A percentile compares a stretch with the other conserved stretches of the same genome.
Conservation (phyloP, 2,888 invertebrate species). For the Atethmia centrago region DNA sequence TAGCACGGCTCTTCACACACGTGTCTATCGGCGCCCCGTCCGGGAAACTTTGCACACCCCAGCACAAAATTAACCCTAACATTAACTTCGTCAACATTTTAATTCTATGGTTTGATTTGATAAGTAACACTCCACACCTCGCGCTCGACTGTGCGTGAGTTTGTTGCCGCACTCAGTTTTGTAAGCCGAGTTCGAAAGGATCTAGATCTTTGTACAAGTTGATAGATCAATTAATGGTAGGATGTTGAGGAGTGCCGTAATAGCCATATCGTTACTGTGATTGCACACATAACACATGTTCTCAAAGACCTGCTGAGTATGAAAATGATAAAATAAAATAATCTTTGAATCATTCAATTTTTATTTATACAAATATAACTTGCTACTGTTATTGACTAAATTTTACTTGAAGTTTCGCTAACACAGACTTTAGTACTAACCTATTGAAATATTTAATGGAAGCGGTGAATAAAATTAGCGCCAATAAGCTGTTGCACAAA, state of each 20-base stretch:
- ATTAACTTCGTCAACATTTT: conserved; percentile 79
- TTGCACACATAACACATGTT: conserved; percentile 67
- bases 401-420: conserved; percentile 22
- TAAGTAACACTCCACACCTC: conserved; percentile 72
- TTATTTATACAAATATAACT: conserved; percentile 41
- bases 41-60: conserved; percentile 91
- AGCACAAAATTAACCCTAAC: conserved; percentile 77
- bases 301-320: conserved; percentile 5
- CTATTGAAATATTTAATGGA: neutral
- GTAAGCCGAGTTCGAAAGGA: conserved; percentile 86
- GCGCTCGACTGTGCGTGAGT: conserved; percentile 80
- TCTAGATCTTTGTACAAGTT: conserved; percentile 83
- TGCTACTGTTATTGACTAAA: neutral
- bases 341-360: neutral
- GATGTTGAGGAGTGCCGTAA: conserved; percentile 75
- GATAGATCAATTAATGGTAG: conserved; percentile 81
- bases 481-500: conserved; percentile 13
- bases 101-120: conserved; percentile 39
- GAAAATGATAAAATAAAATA: conserved; percentile 33
- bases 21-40: conserved; percentile 95
- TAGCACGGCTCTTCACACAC: conserved; percentile 94
- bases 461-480: conserved; percentile 25
- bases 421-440: neutral
- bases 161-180: conserved; percentile 83
- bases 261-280: conserved; percentile 62